A percentile compares a stretch with the other conserved stretches of the same genome.
Conservation (phyloP, 2,113 vertebrate genomes). For the Octodon degus region DNA sequence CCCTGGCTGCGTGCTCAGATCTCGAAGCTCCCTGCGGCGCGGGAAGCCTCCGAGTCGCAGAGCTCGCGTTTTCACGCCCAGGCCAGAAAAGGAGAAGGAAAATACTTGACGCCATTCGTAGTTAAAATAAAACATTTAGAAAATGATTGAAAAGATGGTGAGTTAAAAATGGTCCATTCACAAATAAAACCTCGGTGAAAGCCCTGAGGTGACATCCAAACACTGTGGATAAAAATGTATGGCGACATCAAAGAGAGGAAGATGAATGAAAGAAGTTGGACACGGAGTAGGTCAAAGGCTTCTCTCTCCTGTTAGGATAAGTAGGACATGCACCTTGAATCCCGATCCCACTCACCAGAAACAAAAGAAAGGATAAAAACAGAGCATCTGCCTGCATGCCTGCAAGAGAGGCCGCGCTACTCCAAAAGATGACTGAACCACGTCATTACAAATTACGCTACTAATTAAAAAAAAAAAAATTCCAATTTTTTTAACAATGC, state of each 20-base stretch:
- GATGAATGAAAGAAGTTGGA: not conserved
- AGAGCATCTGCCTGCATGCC: not conserved
- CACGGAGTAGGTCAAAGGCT: not conserved
- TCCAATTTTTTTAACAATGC: not conserved
- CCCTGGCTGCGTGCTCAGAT: constrained; percentile 45
- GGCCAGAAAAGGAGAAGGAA: constrained; percentile 70
- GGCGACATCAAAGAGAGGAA: not conserved
- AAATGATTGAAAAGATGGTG: not conserved
- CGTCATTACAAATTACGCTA: not conserved
- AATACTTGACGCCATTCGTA: constrained; percentile 72
- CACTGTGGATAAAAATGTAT: not conserved
- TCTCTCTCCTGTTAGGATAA: not conserved
- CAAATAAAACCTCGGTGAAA: constrained; percentile 29
- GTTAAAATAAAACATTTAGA: constrained; percentile 35
- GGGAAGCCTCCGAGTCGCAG: constrained; percentile 64
- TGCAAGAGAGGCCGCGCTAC: not conserved
- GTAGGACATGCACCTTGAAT: not conserved
- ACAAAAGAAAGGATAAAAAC: not conserved
- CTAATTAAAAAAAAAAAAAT: not conserved
- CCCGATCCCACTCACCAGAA: not conserved
- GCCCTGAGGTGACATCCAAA: not conserved
- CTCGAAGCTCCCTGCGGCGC: constrained; percentile 55
- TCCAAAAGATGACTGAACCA: not conserved
- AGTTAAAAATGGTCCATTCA: not conserved
- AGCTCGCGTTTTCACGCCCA: constrained; percentile 65